phyloP scores from a whole-genome alignment of 2,113 vertebrate species.

The Clupea harengus region DNA sequence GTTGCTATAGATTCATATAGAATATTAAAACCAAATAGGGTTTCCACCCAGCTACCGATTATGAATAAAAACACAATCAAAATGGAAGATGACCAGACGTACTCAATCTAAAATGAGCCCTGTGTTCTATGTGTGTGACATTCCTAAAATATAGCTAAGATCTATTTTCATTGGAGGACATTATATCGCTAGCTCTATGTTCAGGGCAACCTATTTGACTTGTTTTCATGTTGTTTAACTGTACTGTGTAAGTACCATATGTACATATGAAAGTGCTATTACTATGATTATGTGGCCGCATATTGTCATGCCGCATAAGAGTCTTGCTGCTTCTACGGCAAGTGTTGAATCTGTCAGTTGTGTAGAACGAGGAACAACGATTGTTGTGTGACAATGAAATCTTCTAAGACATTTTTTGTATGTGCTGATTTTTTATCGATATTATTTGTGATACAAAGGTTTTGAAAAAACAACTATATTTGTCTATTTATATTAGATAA shows the following conservation, averaged over 20 bases:
- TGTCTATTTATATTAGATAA: slow-evolving; percentile 71
- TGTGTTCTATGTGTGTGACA: background rate
- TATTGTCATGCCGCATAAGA: slow-evolving; percentile 71
- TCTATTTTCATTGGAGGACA: background rate
- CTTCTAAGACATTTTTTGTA: slow-evolving; percentile 81
- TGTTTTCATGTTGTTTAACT: slow-evolving; percentile 68
- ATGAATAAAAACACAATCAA: background rate
- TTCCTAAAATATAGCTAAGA: background rate
- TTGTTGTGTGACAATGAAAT: slow-evolving; percentile 63
- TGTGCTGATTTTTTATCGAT: slow-evolving; percentile 72
- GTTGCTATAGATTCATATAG: background rate
- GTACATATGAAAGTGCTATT: slow-evolving; percentile 82
- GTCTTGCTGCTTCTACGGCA: slow-evolving; percentile 78
- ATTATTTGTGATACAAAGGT: slow-evolving; percentile 57
- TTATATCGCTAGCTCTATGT: background rate
- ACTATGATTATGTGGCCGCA: slow-evolving; percentile 66
- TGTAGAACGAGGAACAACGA: slow-evolving; percentile 31
- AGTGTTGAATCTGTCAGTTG: slow-evolving; percentile 64
- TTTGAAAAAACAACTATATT: slow-evolving; percentile 47
- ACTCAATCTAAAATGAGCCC: background rate
- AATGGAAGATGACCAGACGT: background rate
- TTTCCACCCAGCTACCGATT: background rate
- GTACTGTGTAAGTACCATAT: slow-evolving; percentile 72
- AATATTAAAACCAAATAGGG: slow-evolving; percentile 7
- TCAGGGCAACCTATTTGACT: slow-evolving; percentile 56